Percentiles rank a stretch among this genome's conserved stretches.
Conservation (phyloP, 2,888 invertebrate species). For the Scaeva pyrastri region DNA sequence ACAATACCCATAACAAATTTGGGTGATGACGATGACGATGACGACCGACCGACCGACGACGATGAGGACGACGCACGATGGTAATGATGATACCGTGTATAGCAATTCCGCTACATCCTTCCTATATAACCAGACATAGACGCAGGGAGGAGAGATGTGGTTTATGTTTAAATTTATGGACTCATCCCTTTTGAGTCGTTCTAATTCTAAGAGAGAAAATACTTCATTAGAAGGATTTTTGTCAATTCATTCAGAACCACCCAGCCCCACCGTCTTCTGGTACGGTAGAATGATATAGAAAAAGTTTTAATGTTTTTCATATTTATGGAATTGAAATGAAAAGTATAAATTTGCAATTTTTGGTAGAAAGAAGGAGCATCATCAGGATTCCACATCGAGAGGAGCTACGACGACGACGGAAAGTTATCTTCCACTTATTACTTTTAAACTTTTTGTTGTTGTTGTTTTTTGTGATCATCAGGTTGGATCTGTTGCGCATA, state of each 20-base stretch:
- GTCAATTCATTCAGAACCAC: background rate
- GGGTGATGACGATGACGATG: background rate
- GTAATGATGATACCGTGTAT: background rate
- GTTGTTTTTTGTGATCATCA: background rate
- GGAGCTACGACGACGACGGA: background rate
- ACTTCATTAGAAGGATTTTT: slow-evolving; percentile 62
- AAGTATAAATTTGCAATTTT: slow-evolving; percentile 61
- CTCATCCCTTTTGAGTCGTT: slow-evolving; percentile 55
- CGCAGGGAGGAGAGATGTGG: background rate
- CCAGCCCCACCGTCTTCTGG: background rate
- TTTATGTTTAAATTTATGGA: slow-evolving; percentile 65
- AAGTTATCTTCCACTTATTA: slow-evolving; percentile 8
- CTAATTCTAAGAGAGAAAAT: slow-evolving; percentile 11
- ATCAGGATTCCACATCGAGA: background rate
- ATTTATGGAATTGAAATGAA: slow-evolving; percentile 56
- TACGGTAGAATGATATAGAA: slow-evolving; percentile 5
- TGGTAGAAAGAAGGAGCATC: background rate
- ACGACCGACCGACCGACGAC: too few relatives aligned
- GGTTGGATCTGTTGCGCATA: slow-evolving; percentile 6
- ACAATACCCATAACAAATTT: slow-evolving; percentile 37
- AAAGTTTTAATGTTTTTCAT: slow-evolving; percentile 62
- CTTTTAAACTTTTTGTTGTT: background rate
- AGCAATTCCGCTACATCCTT: too few relatives aligned
- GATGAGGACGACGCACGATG: background rate
- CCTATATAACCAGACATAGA: too few relatives aligned